A percentile compares a stretch with the other conserved stretches of the same genome.
Conservation (phyloP, 1,140 invertebrate genomes). For the Drosophila gunungcola region DNA sequence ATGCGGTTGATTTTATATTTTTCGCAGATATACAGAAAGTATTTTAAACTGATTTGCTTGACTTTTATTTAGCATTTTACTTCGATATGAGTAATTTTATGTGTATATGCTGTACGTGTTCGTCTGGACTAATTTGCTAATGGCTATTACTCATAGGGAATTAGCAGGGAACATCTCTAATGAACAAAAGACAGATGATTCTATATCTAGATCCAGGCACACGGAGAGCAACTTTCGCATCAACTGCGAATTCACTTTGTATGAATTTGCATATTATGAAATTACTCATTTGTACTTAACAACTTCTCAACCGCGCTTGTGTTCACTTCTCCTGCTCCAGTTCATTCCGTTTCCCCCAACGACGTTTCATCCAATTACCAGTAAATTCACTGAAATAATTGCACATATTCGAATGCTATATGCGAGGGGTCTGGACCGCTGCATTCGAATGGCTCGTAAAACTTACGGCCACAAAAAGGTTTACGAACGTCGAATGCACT, state of each 20-base stretch:
- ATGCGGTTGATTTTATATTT: conserved; percentile 18
- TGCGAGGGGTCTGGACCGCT: conserved; percentile 34
- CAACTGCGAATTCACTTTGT: conserved; percentile 6
- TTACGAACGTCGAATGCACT: conserved; percentile 28
- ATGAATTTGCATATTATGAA: conserved; percentile 25
- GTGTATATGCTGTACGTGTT: conserved; percentile 24
- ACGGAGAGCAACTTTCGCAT: not conserved
- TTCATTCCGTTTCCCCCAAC: not conserved
- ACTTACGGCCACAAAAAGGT: conserved; percentile 44
- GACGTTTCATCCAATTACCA: conserved; percentile 53
- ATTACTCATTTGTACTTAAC: conserved; percentile 36
- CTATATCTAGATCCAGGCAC: conserved; percentile 10
- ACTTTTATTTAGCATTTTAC: conserved; percentile 12
- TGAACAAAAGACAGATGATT: conserved; percentile 12
- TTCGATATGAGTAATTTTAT: conserved; percentile 35
- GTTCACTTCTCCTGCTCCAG: conserved; percentile 20
- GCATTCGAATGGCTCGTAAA: conserved; percentile 31
- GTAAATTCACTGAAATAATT: conserved; percentile 70
- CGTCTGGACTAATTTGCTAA: conserved; percentile 30
- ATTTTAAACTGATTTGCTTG: conserved; percentile 18
- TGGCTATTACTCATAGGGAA: conserved; percentile 36
- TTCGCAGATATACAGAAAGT: conserved; percentile 8
- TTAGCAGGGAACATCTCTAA: conserved; percentile 26
- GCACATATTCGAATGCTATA: conserved; percentile 59
- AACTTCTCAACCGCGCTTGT: conserved; percentile 17